Conservation (phyloP, 1,140 invertebrate genomes). For the Trichonephila inaurata region DNA sequence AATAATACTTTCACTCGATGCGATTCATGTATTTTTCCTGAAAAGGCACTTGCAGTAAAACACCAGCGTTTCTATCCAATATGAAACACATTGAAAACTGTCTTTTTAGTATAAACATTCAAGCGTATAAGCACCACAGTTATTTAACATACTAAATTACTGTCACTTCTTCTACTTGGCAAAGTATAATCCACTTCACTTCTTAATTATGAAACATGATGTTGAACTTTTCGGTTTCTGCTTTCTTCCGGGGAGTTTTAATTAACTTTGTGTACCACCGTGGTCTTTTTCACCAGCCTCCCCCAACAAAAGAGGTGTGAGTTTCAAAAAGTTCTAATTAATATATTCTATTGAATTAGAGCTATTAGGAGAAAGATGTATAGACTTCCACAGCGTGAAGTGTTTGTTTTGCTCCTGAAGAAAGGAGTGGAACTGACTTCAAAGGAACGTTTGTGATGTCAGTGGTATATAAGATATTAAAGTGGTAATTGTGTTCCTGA, state of each 20-base stretch:
- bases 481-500: not conserved
- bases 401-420: not conserved
- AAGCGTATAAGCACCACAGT: no score
- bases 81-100: no score
- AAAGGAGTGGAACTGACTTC: no score
- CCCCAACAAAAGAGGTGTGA: not conserved
- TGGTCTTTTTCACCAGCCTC: not conserved
- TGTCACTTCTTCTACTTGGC: no score
- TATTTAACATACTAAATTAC: no score
- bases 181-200: no score
- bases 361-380: not conserved
- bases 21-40: no score
- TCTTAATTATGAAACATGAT: no score
- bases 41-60: no score
- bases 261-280: not conserved
- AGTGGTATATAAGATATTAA: not conserved
- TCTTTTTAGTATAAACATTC: no score
- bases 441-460: not conserved
- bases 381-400: not conserved
- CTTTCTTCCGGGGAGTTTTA: not conserved
- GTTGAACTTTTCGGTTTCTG: not conserved
- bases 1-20: no score
- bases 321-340: not conserved
- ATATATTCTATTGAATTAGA: conserved; percentile 23
- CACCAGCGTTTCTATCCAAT: no score